These are phyloP conservation scores for Heliconius hermathena DNA, from an alignment of 1,140 invertebrate genomes.

Conservation along the genomic window DNA sequence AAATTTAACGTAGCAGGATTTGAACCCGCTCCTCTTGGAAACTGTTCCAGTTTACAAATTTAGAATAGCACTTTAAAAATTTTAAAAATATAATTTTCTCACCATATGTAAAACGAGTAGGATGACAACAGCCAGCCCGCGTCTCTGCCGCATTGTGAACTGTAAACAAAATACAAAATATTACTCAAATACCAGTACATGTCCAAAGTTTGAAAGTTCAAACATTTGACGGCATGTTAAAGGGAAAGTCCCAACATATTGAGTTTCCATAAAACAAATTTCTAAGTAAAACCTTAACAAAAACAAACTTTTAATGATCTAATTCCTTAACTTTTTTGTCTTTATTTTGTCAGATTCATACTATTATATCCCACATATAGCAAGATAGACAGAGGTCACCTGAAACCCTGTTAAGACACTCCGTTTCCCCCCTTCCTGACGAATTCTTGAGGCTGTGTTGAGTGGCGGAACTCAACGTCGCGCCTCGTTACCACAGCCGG, in stretches of 20 bases:
- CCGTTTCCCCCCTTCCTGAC: too few species aligned
- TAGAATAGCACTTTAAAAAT: too few species aligned
- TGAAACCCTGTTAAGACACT: too few species aligned
- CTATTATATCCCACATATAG: too few species aligned
- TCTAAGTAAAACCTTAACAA: background rate
- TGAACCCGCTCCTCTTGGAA: too few species aligned
- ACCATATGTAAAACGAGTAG: slow-evolving; percentile 74
- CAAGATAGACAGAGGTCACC: too few species aligned
- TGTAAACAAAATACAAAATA: slow-evolving; percentile 63
- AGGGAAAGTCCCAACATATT: slow-evolving; percentile 44
- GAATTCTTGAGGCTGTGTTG: too few species aligned
- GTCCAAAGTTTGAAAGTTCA: slow-evolving; percentile 42
- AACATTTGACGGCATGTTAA: slow-evolving; percentile 42
- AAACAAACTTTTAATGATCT: background rate
- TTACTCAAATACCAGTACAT: background rate
- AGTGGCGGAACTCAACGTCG: too few species aligned
- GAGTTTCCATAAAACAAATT: slow-evolving; percentile 27
- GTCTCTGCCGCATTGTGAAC: slow-evolving; percentile 67
- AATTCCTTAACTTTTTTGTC: background rate
- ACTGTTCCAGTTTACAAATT: too few species aligned
- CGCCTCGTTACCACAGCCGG: too few species aligned
- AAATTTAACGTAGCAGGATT: too few species aligned
- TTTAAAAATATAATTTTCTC: slow-evolving; percentile 32
- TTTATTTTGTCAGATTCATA: too few species aligned
- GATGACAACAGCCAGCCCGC: slow-evolving; percentile 58